A percentile compares a stretch with the other conserved stretches of the same genome.
These are phyloP conservation scores for Zaprionus ghesquierei DNA, from an alignment of 1,140 invertebrate species.

Conservation along the genomic window DNA sequence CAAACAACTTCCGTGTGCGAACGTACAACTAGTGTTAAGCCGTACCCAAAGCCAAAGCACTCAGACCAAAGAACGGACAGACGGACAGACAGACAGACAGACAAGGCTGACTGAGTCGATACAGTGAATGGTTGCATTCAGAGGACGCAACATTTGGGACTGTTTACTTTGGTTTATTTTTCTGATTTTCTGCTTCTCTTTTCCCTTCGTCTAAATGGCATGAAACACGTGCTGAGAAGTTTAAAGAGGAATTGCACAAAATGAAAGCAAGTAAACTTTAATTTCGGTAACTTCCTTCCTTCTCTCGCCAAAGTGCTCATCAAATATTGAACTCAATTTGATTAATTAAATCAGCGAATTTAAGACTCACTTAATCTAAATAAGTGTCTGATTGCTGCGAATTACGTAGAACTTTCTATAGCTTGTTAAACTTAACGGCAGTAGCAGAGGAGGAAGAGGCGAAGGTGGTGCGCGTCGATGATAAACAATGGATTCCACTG, in stretches of 20 bases:
- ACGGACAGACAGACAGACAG: background rate
- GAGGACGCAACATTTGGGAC: conserved; percentile 3
- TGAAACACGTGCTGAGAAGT: background rate
- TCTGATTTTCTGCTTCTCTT: background rate
- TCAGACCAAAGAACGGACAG: conserved; percentile 29
- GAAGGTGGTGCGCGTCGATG: conserved; percentile 12
- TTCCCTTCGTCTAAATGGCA: background rate
- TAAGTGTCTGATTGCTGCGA: conserved; percentile 45
- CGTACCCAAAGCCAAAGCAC: conserved; percentile 37
- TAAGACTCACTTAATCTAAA: conserved; percentile 53
- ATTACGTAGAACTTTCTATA: conserved; percentile 28
- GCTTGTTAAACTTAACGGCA: conserved; percentile 38
- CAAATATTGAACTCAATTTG: conserved; percentile 59
- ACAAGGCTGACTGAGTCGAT: conserved; percentile 7
- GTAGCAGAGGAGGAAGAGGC: background rate
- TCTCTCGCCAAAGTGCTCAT: background rate
- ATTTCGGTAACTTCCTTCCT: background rate
- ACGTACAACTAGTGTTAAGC: conserved; percentile 11
- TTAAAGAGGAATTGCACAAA: background rate
- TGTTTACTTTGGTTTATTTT: conserved; percentile 8
- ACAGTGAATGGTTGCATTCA: conserved; percentile 3
- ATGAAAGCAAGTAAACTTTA: background rate
- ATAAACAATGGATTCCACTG: conserved; percentile 38
- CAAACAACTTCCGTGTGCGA: conserved; percentile 54
- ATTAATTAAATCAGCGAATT: conserved; percentile 68